Conservation (phyloP, 2,113 vertebrate species). For the Grantiella picta region DNA sequence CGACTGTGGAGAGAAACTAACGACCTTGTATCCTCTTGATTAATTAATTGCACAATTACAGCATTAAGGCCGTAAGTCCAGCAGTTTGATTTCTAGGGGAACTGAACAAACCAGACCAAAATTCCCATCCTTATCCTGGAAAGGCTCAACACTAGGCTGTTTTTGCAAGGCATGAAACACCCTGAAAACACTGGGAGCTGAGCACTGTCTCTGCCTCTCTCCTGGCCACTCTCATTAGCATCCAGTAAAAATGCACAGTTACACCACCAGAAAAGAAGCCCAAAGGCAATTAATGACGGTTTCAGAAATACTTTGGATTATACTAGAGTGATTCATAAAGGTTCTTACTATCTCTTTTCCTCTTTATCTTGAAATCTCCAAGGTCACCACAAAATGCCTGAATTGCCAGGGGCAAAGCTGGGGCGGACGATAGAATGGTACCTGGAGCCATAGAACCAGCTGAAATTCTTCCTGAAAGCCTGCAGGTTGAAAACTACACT, state of each 20-base stretch:
- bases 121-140: background rate
- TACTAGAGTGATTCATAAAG: constrained; percentile 54
- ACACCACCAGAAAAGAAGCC: constrained; percentile 13
- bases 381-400: constrained; percentile 53
- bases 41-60: background rate
- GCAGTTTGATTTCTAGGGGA: background rate
- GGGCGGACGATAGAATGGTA: background rate
- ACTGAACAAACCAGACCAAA: background rate
- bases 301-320: constrained; percentile 47
- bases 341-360: constrained; percentile 25
- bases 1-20: background rate
- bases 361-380: constrained; percentile 46
- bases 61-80: background rate
- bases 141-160: background rate
- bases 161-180: background rate
- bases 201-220: background rate
- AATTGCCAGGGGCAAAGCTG: background rate
- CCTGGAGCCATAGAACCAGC: constrained; percentile 2
- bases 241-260: background rate
- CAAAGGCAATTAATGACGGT: constrained; percentile 4
- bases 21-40: background rate
- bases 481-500: constrained; percentile 1
- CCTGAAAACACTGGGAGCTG: background rate
- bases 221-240: constrained; percentile 14
- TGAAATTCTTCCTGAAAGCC: constrained; percentile 31